Evolutionary conservation across 2,888 invertebrate genomes (phyloP).

Genomic region (Noctua comes): DNA sequence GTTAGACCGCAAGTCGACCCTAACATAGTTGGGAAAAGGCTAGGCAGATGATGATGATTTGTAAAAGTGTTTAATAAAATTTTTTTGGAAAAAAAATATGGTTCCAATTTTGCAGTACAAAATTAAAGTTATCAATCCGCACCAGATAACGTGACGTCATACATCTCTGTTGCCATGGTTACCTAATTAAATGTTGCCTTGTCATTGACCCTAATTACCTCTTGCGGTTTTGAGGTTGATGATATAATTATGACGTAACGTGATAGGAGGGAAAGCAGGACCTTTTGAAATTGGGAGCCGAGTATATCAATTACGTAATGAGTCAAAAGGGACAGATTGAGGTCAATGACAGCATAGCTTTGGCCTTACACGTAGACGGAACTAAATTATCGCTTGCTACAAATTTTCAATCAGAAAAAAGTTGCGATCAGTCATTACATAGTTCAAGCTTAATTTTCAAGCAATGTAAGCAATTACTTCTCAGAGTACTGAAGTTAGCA

Average conservation of each 20-base stretch:
- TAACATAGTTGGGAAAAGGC: too few relatives aligned
- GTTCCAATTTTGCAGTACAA: neutral
- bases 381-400: neutral
- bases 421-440: too few relatives aligned
- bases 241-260: constrained; percentile 29
- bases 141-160: neutral
- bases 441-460: neutral
- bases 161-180: neutral
- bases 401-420: neutral
- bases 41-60: too few relatives aligned
- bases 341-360: neutral
- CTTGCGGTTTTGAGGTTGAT: constrained; percentile 36
- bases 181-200: constrained; percentile 31
- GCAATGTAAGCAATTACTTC: neutral
- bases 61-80: neutral
- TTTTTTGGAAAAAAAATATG: neutral
- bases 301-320: constrained; percentile 25
- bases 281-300: constrained; percentile 22
- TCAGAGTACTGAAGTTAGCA: neutral
- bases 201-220: constrained; percentile 40
- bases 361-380: neutral
- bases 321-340: constrained; percentile 1
- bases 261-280: constrained; percentile 6
- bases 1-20: too few relatives aligned
- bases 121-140: neutral